Evolutionary conservation across 2,113 vertebrate species (phyloP), one percentile per base, ranked within the genome.

Genomic region (Brachypodius melanocephalos): DNA sequence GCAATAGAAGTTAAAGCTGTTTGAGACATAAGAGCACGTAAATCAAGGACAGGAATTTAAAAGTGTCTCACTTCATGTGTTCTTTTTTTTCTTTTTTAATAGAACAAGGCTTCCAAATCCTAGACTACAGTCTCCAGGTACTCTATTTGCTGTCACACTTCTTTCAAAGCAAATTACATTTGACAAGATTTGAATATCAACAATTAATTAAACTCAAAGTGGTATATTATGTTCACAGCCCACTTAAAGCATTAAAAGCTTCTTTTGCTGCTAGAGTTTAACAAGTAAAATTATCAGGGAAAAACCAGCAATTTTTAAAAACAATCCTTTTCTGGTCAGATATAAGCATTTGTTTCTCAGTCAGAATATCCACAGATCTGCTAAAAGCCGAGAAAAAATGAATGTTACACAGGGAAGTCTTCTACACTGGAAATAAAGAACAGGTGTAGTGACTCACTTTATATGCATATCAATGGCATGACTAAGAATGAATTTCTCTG

Each of bases 131-230:
- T 67, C 73, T 92, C 65, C 58, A 82, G 48, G 43, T 94, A 85
- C 31, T 91, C 63, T n/a, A 89, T 68, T 74, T 85, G 43, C 77
- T 88, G 71, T 36, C 10, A 3, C 14, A 14, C 31, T 91, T 89
- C 87, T 74, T 92, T 92, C 89, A 94, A 91, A 91, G 71, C 46
- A 83, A 92, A 95, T 96, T 92, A 95, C 26, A 63, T 87, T 88
- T 89, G 58, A 94, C 87, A 94, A 93, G 89, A 93, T 88, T 93
- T 6, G 4, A 84, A 57, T 94, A 93, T 69, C 89, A 94, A 87
- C 84, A 95, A 95, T 93, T 96, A 96, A 95, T 95, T 95, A 95
- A 91, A 88, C n/a, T 12, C 36, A 34, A 91, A 95, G 81, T 61
- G 72, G 63, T 43, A 95, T 95, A 79, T 89, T 71, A 90, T 40